Evolutionary conservation across 2,888 invertebrate species (phyloP), one percentile per base, ranked within the genome.

Genomic region (Xanthorhoe spadicearia): DNA sequence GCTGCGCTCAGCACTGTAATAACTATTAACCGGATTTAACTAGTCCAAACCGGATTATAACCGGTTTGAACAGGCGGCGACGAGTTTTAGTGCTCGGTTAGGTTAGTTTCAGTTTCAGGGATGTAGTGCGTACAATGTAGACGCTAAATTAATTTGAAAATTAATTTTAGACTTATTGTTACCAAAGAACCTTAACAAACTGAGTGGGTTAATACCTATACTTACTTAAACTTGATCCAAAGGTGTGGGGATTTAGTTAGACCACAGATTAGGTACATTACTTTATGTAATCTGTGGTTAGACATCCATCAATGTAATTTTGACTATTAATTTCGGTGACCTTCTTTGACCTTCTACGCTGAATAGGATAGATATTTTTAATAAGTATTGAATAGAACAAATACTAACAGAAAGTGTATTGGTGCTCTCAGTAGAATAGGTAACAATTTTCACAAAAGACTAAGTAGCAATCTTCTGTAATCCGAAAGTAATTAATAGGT

Each of bases 21-120:
- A 68, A 52, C 64, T 55, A 64, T 69, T 69, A 71, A 66, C 71
- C 54, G 63, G 69, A 65, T 71, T 68, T 61, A 68, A 61, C 67
- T 57, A 65, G 62, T 67, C 56, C 53, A 63, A 68, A 68, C 63
- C 58, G 66, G 71, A 60, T 68, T 62, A 56, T 64, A 66, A 66
- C 70, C 67, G 57, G 70, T 57, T 66, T 46, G 28, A 60, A 61
- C 54, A 51, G 54, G 48, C 64, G 59, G 48, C 43, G 56, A 61
- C 38, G 28, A 68, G 62, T 64, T 68, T 64, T 60, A 60, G 69
- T 59, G 64, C 61, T 61, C 35, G 64, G 66, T 68, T 64, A 57
- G 53, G 23, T 32, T 32, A 50, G 55, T 64, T 50, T 23, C 32
- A 28, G 60, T 51, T 62, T 50, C 7, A 28, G 28, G 28, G 48